Base-by-base conservation (phyloP, 2,888 invertebrate genomes). In the Leistus spinibarbis region DNA sequence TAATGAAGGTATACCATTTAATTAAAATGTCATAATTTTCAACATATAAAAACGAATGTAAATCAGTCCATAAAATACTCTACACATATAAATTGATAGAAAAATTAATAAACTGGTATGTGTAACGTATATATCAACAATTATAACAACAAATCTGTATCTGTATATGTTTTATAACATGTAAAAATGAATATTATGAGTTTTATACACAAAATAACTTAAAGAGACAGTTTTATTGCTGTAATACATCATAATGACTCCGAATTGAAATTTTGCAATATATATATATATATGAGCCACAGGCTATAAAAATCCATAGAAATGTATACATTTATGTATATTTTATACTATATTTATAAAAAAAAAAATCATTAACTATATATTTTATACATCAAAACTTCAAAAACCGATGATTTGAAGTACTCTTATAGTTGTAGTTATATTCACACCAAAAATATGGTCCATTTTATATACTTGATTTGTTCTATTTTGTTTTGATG, bases 231-330 rank as follows among this genome's bases (percentile, higher is more conserved):
- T 72, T 63, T 63, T 73, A 73, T 73, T 73, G 73, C 73, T 73
- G 73, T 73, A 67, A 73, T 72, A 67, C 56, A 57, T n/a, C n/a
- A n/a, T 27, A 72, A 72, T 40, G 40, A 73, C 56, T 73, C 57
- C 19, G 65, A 72, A 71, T 71, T n/a, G 53, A 65, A 70, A 71
- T 71, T 71, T 71, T 71, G 71, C 65, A 19, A 67, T 65, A 73
- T n/a, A n/a, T n/a, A n/a, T n/a, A n/a, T n/a, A n/a, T n/a, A n/a
- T 72, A 72, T 56, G 54, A 72, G 72, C 72, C 66, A 53, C 66
- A 24, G 64, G 72, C 72, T 72, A 72, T 72, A 72, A 72, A 73
- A 73, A 73, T 73, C 67, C 62, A 73, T 73, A 73, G 62, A 73
- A 73, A 73, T 73, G 60, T 73, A 73, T 73, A 73, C 73, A 73